Conservation (phyloP, 2,113 vertebrate genomes). For the Alexandromys fortis region DNA sequence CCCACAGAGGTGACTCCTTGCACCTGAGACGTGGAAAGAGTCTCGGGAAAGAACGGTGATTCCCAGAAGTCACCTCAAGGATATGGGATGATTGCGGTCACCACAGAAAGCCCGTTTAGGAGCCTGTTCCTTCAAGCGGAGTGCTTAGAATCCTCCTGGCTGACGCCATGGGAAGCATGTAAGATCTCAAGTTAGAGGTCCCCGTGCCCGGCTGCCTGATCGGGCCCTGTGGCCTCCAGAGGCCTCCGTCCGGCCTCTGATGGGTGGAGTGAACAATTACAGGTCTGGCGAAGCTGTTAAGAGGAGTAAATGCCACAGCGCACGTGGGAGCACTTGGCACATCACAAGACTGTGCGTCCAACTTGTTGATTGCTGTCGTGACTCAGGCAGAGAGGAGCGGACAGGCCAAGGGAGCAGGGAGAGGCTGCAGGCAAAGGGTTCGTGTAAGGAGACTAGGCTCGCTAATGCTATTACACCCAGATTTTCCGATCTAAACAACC, state of each 20-base stretch:
- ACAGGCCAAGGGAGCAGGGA: not conserved
- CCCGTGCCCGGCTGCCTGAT: not conserved
- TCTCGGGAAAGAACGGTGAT: not conserved
- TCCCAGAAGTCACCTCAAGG: not conserved
- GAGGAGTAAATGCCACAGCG: not conserved
- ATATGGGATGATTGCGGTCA: not conserved
- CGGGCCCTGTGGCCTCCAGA: not conserved
- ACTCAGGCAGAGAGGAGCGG: conserved; percentile 40
- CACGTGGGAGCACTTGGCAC: conserved; percentile 35
- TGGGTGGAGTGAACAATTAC: not conserved
- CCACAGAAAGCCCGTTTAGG: not conserved
- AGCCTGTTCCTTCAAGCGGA: not conserved
- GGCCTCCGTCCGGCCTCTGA: not conserved
- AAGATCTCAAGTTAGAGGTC: not conserved
- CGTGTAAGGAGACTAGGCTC: conserved; percentile 51
- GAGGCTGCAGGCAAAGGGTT: conserved; percentile 43
- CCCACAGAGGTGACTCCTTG: not conserved
- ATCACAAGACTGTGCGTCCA: not conserved
- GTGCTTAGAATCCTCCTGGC: not conserved
- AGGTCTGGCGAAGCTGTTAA: not conserved
- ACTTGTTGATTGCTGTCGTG: conserved; percentile 3
- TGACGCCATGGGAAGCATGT: not conserved
- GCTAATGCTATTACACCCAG: conserved; percentile 44
- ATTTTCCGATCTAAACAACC: conserved; percentile 59
- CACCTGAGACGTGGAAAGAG: not conserved